These are phyloP conservation scores for Sisyra terminalis DNA, from an alignment of 2,888 invertebrate genomes.

Conservation along the genomic window DNA sequence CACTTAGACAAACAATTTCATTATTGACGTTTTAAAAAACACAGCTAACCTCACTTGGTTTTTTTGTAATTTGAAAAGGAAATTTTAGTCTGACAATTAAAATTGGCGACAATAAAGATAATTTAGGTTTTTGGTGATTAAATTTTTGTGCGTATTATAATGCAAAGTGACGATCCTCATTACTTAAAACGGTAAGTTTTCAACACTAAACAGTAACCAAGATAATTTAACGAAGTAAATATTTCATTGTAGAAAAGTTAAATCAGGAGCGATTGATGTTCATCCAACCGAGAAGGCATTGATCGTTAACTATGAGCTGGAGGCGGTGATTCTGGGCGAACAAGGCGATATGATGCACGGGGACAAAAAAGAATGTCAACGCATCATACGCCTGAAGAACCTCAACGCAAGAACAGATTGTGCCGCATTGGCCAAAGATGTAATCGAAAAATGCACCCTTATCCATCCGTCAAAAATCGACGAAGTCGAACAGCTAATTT, in stretches of 20 bases:
- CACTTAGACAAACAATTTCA: too few relatives aligned
- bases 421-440: conserved; percentile 59
- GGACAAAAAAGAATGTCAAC: conserved; percentile 68
- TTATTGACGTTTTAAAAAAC: too few relatives aligned
- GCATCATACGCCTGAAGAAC: conserved; percentile 67
- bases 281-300: conserved; percentile 79
- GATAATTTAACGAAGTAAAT: neutral
- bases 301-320: conserved; percentile 72
- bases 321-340: conserved; percentile 69
- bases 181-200: conserved; percentile 5
- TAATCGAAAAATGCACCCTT: conserved; percentile 70
- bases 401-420: conserved; percentile 67
- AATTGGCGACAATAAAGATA: neutral
- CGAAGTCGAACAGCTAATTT: conserved; percentile 77
- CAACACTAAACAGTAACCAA: neutral
- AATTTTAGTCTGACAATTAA: neutral
- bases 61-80: too few relatives aligned
- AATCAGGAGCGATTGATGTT: conserved; percentile 68
- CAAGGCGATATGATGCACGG: conserved; percentile 65
- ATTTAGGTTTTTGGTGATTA: neutral
- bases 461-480: conserved; percentile 66
- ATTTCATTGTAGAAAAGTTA: conserved; percentile 43
- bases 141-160: neutral
- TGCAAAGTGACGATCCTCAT: conserved; percentile 6
- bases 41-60: too few relatives aligned